Base-by-base conservation (phyloP, 2,797 vertebrate genomes). In the Adrianichthys oophorus region DNA sequence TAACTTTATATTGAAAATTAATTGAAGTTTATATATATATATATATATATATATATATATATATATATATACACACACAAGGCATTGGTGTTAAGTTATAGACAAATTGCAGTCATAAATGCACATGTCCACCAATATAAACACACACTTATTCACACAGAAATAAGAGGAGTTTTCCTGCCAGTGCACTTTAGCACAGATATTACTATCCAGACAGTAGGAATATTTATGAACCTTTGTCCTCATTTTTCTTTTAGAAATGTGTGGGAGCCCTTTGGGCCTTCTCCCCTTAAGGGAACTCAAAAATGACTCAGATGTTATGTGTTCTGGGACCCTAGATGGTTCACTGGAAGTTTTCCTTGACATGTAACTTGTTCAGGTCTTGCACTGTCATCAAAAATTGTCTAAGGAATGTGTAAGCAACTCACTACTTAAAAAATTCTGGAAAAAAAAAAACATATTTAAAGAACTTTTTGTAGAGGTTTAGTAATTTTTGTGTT, bases 181-280 rank as follows among this genome's bases (percentile, higher is more conserved):
- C 56, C 67, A 57, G 2, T 70, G 77, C 56, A 74, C 83, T 85
- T 77, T 80, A 54, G 70, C 81, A 78, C 53, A 76, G 64, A 81
- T 74, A 75, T 82, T 68, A 54, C 57, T 83, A 72, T 77, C 62
- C 46, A 61, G 51, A 73, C 59, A 64, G 61, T 23, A 19, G 62
- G 56, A 55, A 79, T 69, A 72, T 74, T 37, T 18, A 48, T 51
- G 24, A 60, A 69, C 78, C 75, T 84, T 66, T 85, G 64, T 44
- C 62, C 75, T 47, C 64, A 71, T 83, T 81, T 76, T 62, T 48
- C 52, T 70, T 80, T 76, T 63, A 45, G 59, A 78, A 77, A 69
- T 66, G 68, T 76, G 72, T 82, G 84, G 85, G 74, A 71, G 74
- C 55, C 75, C 66, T n/a, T 80, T 32, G 48, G 58, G 74, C 48